A percentile compares a stretch with the other conserved stretches of the same genome.
Conservation (phyloP, 1,140 invertebrate genomes). For the Drosophila subobscura region DNA sequence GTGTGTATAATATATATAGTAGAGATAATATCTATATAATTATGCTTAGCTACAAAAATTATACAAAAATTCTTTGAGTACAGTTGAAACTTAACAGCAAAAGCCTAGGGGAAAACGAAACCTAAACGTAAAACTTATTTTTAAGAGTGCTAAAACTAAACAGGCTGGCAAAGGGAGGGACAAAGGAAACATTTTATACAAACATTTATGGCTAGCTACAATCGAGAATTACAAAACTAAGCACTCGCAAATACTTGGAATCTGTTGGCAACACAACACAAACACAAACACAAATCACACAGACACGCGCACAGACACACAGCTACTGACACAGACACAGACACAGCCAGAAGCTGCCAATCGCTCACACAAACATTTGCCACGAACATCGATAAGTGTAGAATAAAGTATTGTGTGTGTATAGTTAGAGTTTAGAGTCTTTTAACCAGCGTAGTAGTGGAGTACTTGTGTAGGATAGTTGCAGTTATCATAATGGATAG, state of each 20-base stretch:
- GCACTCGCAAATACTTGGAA: conserved; percentile 70
- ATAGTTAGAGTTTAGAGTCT: conserved; percentile 40
- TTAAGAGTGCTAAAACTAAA: conserved; percentile 55
- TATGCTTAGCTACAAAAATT: conserved; percentile 58
- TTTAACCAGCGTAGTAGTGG: conserved; percentile 52
- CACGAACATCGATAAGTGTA: conserved; percentile 10
- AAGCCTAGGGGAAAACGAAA: conserved; percentile 55
- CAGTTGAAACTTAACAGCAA: conserved; percentile 55
- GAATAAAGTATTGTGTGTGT: conserved; percentile 2
- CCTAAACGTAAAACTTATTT: conserved; percentile 37
- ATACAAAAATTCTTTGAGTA: conserved; percentile 19
- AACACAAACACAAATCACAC: conserved; percentile 34
- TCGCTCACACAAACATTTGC: conserved; percentile 44
- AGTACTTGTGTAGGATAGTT: conserved; percentile 33
- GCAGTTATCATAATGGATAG: conserved; percentile 49
- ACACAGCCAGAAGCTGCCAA: conserved; percentile 18
- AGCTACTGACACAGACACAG: conserved; percentile 19
- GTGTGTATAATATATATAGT: conserved; percentile 26
- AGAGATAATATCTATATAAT: conserved; percentile 45
- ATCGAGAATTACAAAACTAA: conserved; percentile 32
- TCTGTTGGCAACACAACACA: conserved; percentile 44
- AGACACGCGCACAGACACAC: conserved; percentile 12
- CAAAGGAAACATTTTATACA: conserved; percentile 54
- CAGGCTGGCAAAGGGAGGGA: neutral
- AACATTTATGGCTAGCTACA: conserved; percentile 66